Percentiles rank a stretch among this genome's conserved stretches.
phyloP scores from a whole-genome alignment of 92 coral and sea anemone genomes.

The Epizoanthus illoricatus region DNA sequence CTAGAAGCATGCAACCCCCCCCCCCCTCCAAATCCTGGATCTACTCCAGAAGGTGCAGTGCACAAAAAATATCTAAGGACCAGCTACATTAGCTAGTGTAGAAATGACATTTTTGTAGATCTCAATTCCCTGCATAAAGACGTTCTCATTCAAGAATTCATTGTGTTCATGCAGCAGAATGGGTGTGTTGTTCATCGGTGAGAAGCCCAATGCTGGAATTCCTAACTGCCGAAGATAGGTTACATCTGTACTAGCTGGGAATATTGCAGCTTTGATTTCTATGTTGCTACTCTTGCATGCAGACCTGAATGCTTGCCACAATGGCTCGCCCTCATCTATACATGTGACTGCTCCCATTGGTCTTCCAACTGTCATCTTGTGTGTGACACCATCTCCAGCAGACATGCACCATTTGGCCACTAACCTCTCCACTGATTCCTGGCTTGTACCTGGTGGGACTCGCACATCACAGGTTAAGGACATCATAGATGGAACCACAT shows the following conservation, averaged over 20 bases:
- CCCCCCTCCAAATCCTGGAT: no score
- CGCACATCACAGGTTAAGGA: conserved; percentile 25
- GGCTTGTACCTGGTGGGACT: conserved; percentile 17
- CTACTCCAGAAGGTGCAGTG: no score
- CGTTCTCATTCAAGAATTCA: conserved; percentile 25
- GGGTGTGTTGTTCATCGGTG: conserved; percentile 29
- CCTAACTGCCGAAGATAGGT: conserved; percentile 12
- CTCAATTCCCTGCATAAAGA: conserved; percentile 29
- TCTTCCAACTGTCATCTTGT: background rate
- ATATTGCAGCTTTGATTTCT: conserved; percentile 25
- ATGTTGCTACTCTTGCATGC: conserved; percentile 22
- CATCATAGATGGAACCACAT: conserved; percentile 24
- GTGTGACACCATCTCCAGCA: background rate
- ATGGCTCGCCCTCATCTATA: background rate
- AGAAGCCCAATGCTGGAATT: conserved; percentile 32
- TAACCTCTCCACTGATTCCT: background rate
- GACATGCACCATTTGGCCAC: conserved; percentile 21
- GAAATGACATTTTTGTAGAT: conserved; percentile 29
- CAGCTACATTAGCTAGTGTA: background rate
- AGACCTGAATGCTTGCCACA: conserved; percentile 22
- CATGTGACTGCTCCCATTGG: background rate
- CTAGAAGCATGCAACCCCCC: no score
- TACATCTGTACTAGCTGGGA: conserved; percentile 24
- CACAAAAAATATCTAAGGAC: background rate
- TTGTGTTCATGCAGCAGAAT: conserved; percentile 5